phyloP scores from a whole-genome alignment of 2,113 vertebrate genomes.

The Phaethornis superciliosus region DNA sequence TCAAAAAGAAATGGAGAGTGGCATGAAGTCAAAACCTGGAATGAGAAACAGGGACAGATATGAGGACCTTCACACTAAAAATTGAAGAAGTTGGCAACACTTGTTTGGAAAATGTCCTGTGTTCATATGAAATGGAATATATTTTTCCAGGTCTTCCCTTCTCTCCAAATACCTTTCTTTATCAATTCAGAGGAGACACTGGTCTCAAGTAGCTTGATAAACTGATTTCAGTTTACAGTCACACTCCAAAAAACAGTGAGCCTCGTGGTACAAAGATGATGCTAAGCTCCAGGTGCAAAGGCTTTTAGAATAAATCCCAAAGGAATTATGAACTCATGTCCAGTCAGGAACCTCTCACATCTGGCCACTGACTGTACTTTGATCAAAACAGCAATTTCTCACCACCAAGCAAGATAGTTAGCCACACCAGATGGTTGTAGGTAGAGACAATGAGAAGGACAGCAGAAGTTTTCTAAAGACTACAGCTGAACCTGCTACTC shows the following conservation, averaged over 20 bases:
- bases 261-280: not conserved
- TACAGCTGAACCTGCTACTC: slow-evolving; percentile 12
- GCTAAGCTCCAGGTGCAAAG: not conserved
- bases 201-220: not conserved
- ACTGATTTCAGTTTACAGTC: not conserved
- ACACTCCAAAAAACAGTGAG: not conserved
- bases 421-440: not conserved
- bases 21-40: not conserved
- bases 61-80: not conserved
- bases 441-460: not conserved
- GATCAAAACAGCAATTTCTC: not conserved
- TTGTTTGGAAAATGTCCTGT: not conserved
- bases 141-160: not conserved
- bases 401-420: not conserved
- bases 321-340: not conserved
- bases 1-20: not conserved
- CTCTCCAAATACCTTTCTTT: not conserved
- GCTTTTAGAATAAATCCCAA: not conserved
- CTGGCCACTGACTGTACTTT: not conserved
- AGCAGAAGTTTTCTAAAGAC: not conserved
- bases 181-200: not conserved
- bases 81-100: not conserved
- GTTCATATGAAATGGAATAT: not conserved
- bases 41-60: not conserved
- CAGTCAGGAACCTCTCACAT: not conserved